A percentile compares a stretch with the other conserved stretches of the same genome.
These are phyloP conservation scores for Pachypeltis micranthus DNA, from an alignment of 1,140 invertebrate genomes.

Conservation along the genomic window DNA sequence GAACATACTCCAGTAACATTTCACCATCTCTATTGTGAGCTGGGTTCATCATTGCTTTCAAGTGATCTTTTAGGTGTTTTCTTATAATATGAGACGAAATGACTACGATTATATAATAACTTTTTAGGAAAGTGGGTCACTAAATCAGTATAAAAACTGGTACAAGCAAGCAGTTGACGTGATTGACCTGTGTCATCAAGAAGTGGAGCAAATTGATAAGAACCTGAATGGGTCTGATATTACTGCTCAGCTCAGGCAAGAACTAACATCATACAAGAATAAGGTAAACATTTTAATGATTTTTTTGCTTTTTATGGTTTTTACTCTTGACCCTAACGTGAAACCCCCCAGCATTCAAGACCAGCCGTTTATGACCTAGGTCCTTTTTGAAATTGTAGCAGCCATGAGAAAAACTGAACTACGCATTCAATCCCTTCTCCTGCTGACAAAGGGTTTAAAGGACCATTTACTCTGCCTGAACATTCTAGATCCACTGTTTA, in stretches of 20 bases:
- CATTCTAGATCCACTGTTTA: no score
- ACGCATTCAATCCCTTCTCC: no score
- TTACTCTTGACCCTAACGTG: not conserved
- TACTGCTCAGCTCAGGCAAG: conserved; percentile 52
- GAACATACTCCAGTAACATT: not conserved
- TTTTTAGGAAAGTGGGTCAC: conserved; percentile 12
- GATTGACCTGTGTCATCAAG: conserved; percentile 50
- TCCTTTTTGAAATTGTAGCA: no score
- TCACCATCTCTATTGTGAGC: no score
- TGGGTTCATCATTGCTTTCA: no score
- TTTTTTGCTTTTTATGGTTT: conserved; percentile 6
- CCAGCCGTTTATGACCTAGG: no score
- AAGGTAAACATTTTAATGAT: conserved; percentile 36
- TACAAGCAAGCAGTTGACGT: conserved; percentile 57
- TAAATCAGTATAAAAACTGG: conserved; percentile 53
- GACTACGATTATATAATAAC: not conserved
- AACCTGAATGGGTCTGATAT: conserved; percentile 53
- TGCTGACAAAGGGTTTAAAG: no score
- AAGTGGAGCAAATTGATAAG: conserved; percentile 52
- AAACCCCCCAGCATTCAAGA: no score
- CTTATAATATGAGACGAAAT: no score
- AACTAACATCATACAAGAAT: conserved; percentile 52
- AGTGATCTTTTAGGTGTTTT: no score
- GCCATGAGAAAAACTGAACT: no score
- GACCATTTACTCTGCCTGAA: no score